Evolutionary conservation across 2,888 invertebrate species (phyloP).

Genomic region (Tineola bisselliella): DNA sequence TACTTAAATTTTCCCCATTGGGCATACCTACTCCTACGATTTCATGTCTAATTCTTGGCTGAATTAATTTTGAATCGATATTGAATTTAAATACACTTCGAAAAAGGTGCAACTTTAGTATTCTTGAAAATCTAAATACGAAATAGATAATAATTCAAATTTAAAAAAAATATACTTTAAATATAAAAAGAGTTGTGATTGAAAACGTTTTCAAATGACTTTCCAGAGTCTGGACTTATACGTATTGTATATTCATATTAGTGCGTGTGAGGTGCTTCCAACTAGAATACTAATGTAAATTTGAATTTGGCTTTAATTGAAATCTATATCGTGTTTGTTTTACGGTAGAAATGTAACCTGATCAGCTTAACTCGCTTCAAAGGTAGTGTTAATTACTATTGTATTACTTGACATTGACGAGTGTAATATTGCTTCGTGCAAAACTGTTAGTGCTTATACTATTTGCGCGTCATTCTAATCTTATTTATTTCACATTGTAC

Average conservation of each 20-base stretch:
- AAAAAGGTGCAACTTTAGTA: no score
- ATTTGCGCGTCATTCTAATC: no score
- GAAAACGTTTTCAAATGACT: neutral
- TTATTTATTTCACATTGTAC: no score
- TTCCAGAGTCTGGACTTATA: neutral
- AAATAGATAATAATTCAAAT: no score
- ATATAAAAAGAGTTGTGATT: no score
- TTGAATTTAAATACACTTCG: neutral
- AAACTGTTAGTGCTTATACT: no score
- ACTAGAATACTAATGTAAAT: neutral
- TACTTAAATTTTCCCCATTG: conserved; percentile 30
- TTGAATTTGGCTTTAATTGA: conserved; percentile 1
- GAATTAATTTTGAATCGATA: neutral
- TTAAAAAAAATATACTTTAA: no score
- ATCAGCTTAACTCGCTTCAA: neutral
- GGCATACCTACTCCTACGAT: conserved; percentile 18
- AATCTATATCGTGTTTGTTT: neutral
- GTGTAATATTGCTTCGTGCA: no score
- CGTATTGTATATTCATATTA: conserved; percentile 10
- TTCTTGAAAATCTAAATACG: no score
- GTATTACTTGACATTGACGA: no score
- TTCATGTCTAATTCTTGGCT: neutral
- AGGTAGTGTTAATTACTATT: neutral
- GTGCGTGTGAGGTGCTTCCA: neutral
- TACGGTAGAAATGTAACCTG: neutral